A percentile compares a stretch with the other conserved stretches of the same genome.
phyloP scores from a whole-genome alignment of 2,888 invertebrate species.

The Hecatera dysodea region DNA sequence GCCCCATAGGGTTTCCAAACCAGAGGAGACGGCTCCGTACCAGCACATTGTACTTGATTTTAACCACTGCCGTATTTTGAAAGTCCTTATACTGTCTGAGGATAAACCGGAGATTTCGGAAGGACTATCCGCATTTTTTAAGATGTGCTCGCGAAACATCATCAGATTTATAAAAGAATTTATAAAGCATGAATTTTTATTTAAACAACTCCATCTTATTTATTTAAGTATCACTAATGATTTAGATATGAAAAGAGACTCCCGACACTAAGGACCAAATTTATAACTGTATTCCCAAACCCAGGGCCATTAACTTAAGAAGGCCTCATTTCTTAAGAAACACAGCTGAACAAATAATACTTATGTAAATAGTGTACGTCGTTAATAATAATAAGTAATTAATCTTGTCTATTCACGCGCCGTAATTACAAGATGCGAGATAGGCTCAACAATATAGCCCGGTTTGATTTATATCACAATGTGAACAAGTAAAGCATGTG shows the following conservation, averaged over 20 bases:
- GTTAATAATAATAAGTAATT: conserved; percentile 51
- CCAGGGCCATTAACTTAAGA: neutral
- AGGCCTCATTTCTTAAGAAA: conserved; percentile 7
- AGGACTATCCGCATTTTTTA: too few species aligned
- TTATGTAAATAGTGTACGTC: conserved; percentile 42
- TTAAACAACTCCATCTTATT: neutral
- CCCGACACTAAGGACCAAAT: neutral
- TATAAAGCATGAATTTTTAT: too few species aligned
- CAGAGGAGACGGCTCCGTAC: too few species aligned
- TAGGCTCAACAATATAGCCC: conserved; percentile 51
- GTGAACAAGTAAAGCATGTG: conserved; percentile 13
- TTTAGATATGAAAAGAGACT: neutral
- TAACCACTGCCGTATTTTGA: too few species aligned
- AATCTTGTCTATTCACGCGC: conserved; percentile 55
- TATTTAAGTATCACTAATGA: conserved; percentile 5
- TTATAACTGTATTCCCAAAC: neutral
- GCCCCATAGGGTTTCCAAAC: too few species aligned
- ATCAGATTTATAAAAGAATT: too few species aligned
- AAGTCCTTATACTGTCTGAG: too few species aligned
- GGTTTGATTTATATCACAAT: conserved; percentile 49
- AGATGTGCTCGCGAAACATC: too few species aligned
- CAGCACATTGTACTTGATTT: too few species aligned
- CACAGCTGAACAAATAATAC: conserved; percentile 20
- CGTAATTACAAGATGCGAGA: conserved; percentile 59
- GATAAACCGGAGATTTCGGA: too few species aligned